These are phyloP conservation scores for Hipparchia semele DNA, from an alignment of 2,888 invertebrate species.

Conservation along the genomic window DNA sequence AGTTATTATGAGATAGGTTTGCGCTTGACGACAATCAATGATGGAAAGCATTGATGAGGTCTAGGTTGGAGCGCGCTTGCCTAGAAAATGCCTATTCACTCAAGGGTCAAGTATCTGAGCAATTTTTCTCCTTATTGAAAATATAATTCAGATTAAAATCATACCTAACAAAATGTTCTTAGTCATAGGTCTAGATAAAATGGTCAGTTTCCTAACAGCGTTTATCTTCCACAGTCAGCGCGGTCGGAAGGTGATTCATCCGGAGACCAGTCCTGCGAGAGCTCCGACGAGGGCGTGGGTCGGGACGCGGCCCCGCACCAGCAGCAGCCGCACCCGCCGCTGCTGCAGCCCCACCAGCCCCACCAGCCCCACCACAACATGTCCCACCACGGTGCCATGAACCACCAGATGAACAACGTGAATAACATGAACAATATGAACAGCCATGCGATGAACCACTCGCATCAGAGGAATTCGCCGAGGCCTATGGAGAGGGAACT, in stretches of 20 bases:
- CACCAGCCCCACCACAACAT: constrained; percentile 44
- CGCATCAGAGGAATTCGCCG: constrained; percentile 69
- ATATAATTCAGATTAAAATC: too few relatives aligned
- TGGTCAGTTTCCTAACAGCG: constrained; percentile 8
- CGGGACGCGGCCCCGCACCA: constrained; percentile 65
- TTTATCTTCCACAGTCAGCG: constrained; percentile 61
- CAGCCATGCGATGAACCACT: constrained; percentile 58
- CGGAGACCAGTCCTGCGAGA: constrained; percentile 76
- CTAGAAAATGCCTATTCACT: too few relatives aligned
- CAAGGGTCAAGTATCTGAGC: too few relatives aligned
- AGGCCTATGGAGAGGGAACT: constrained; percentile 69
- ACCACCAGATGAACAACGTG: constrained; percentile 49
- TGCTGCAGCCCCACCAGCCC: constrained; percentile 47
- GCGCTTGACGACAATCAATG: too few relatives aligned
- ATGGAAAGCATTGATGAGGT: too few relatives aligned
- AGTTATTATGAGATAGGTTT: too few relatives aligned
- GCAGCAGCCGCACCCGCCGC: constrained; percentile 50
- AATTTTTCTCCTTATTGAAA: too few relatives aligned
- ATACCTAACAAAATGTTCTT: too few relatives aligned
- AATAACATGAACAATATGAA: constrained; percentile 47
- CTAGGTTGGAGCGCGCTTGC: too few relatives aligned
- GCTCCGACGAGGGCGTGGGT: constrained; percentile 77
- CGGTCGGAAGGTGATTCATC: constrained; percentile 77
- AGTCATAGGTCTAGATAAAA: constrained; percentile 2
- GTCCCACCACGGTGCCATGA: constrained; percentile 55